phyloP scores from a whole-genome alignment of 2,888 invertebrate species.

The Meloe dianella region DNA sequence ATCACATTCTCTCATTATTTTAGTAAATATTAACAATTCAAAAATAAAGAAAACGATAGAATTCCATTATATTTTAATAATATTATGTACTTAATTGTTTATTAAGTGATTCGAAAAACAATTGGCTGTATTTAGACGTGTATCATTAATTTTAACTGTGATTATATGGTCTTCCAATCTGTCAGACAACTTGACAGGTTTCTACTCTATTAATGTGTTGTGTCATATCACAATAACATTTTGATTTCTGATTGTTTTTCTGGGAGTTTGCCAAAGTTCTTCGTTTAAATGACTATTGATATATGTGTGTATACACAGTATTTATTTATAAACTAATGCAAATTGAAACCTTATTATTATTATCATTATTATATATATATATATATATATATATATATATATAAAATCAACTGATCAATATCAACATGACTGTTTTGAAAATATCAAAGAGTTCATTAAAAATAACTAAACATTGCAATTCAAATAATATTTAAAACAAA shows the following conservation, averaged over 20 bases:
- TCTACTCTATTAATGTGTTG: slow-evolving; percentile 17
- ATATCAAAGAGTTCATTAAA: neutral
- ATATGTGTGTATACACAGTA: neutral
- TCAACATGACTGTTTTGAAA: neutral
- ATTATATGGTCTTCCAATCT: slow-evolving; percentile 20
- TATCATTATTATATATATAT: neutral
- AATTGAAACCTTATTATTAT: neutral
- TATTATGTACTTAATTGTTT: neutral
- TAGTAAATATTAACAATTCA: neutral
- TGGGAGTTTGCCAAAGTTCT: slow-evolving; percentile 23
- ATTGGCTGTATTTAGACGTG: neutral
- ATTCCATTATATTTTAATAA: too few relatives aligned
- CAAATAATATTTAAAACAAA: neutral
- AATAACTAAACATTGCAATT: neutral
- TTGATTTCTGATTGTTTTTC: slow-evolving; percentile 23
- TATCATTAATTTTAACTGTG: slow-evolving; percentile 14
- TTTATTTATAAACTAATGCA: slow-evolving; percentile 21
- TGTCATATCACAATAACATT: slow-evolving; percentile 23
- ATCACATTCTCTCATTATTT: neutral
- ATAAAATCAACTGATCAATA: neutral
- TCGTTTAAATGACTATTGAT: slow-evolving; percentile 20
- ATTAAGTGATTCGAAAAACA: neutral
- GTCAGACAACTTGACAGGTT: slow-evolving; percentile 16
- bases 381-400: neutral
- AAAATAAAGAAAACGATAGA: neutral